Evolutionary conservation across 2,797 vertebrate species (phyloP).

Genomic region (Chromobotia macracanthus): DNA sequence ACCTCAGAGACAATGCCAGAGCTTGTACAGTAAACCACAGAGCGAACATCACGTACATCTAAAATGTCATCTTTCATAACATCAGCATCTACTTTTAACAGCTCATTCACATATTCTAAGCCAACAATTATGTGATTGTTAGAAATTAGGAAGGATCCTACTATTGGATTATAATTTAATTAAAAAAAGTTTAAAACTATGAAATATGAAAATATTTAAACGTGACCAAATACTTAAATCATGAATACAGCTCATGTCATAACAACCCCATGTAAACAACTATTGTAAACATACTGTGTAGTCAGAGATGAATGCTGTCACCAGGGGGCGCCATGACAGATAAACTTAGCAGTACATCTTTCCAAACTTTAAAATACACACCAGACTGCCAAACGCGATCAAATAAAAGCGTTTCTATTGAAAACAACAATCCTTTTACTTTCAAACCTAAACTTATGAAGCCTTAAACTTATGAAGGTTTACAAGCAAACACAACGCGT

Average conservation of each 20-base stretch:
- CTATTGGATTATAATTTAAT: neutral
- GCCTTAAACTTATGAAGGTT: no score
- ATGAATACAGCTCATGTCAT: no score
- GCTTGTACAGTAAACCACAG: neutral
- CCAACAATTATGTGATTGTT: neutral
- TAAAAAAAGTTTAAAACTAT: no score
- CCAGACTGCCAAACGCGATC: conserved; percentile 27
- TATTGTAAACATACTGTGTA: neutral
- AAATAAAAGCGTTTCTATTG: neutral
- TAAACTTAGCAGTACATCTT: conserved; percentile 11
- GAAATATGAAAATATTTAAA: neutral
- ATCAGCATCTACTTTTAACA: neutral
- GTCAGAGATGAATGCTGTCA: conserved; percentile 34
- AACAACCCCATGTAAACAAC: neutral
- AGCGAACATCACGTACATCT: conserved; percentile 7
- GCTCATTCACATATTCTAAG: neutral
- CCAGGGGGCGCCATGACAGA: conserved; percentile 54
- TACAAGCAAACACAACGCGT: conserved; percentile 7
- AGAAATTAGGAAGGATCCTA: neutral
- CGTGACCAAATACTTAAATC: no score
- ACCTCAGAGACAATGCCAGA: neutral
- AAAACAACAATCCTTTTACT: neutral
- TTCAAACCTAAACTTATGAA: neutral
- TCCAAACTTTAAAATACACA: conserved; percentile 29
- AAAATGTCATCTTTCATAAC: neutral